phyloP scores from a whole-genome alignment of 2,888 invertebrate species.

The Lithosia quadra region DNA sequence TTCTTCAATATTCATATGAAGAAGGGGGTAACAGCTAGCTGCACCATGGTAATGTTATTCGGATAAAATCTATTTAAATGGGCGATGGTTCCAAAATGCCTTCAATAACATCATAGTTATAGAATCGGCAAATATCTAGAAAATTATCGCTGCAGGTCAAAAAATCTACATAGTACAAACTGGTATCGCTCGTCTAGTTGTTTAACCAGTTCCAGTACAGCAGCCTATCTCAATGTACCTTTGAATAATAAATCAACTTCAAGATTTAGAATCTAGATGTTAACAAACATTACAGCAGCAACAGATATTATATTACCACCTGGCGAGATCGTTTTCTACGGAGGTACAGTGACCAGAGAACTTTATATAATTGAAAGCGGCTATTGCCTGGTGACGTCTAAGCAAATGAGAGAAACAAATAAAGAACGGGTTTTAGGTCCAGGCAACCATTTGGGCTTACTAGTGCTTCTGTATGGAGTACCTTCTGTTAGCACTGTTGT shows the following conservation, averaged over 20 bases:
- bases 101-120: not conserved
- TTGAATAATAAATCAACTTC: not conserved
- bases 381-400: conserved; percentile 78
- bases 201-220: not conserved
- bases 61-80: not conserved
- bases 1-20: too few relatives aligned
- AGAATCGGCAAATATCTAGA: not conserved
- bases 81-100: not conserved
- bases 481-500: conserved; percentile 80
- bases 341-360: conserved; percentile 83
- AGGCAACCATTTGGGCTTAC: conserved; percentile 79
- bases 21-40: too few relatives aligned
- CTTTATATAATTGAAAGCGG: conserved; percentile 85
- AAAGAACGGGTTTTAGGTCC: conserved; percentile 77
- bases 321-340: conserved; percentile 84
- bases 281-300: conserved; percentile 63
- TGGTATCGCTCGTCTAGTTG: not conserved
- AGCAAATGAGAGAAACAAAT: conserved; percentile 65
- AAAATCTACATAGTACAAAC: not conserved
- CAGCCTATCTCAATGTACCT: not conserved
- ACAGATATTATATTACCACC: conserved; percentile 82
- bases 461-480: conserved; percentile 81
- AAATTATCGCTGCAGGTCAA: conserved; percentile 2
- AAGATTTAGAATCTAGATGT: not conserved
- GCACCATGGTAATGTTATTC: not conserved